Base-by-base conservation (phyloP, 2,888 invertebrate genomes). In the Tachina lurida region DNA sequence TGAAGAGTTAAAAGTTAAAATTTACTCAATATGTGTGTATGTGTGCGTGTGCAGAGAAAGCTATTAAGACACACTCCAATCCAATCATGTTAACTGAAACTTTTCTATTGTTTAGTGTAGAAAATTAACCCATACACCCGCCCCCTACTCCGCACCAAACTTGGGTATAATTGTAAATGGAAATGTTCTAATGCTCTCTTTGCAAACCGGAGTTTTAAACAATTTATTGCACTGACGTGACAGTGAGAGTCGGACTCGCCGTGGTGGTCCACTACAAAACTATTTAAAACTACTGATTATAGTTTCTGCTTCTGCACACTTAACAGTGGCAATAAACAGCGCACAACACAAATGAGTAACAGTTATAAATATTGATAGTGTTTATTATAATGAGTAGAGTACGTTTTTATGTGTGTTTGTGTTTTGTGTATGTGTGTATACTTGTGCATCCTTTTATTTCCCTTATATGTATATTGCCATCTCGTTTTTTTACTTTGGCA, bases 401-500 rank as follows among this genome's bases (percentile, higher is more conserved):
- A n/a, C 10, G 41, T 15, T n/a, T 41, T 3, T 73, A 45, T 22
- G 54, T 19, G 2, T 47, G n/a, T 56, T 10, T 52, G 19, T 63
- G 12, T 52, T 39, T 13, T 63, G 47, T 45, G 22, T n/a, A 43
- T 49, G 54, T 67, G 45, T 89, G 89, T 90, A 89, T 89, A 90
- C 89, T 89, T 90, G 91, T 90, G 90, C 87, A 88, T 88, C 88
- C 89, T 88, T 89, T 88, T 90, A 88, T 88, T 88, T 90, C 89
- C 88, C 88, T 89, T n/a, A 84, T 90, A 31, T 31, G 31, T 31
- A 88, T 91, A 90, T 89, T 88, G 91, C 90, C 89, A 90, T 91
- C 91, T 91, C 91, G 88, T 89, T 91, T 90, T 88, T 45, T 47
- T 80, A 52, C 79, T 68, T 68, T 73, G 62, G 73, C 76, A 65